These are phyloP conservation scores for Cantharis lateralis DNA, from an alignment of 2,888 invertebrate genomes.

Conservation along the genomic window DNA sequence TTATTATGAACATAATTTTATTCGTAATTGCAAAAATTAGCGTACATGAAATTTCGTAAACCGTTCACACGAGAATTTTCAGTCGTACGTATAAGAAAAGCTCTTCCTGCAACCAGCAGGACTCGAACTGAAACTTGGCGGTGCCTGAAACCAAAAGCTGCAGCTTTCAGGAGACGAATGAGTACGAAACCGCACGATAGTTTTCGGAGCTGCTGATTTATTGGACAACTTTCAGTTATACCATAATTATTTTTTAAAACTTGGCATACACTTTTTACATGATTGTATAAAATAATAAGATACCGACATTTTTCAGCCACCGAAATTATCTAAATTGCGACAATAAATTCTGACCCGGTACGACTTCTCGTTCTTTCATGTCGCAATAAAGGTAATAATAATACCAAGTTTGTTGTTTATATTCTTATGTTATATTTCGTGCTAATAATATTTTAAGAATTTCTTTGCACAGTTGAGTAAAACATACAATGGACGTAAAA, in stretches of 20 bases:
- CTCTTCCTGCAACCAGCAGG: conserved; percentile 25
- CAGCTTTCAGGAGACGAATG: conserved; percentile 35
- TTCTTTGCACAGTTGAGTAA: neutral
- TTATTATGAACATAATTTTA: neutral
- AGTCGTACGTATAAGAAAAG: conserved; percentile 6
- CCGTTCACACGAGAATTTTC: neutral
- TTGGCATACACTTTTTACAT: conserved; percentile 15
- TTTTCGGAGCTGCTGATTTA: conserved; percentile 26
- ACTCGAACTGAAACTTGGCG: conserved; percentile 20
- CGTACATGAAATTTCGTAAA: neutral
- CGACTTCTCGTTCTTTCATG: no score
- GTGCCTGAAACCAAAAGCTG: conserved; percentile 33
- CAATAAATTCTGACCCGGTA: neutral
- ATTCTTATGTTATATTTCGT: neutral
- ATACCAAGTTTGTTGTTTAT: no score
- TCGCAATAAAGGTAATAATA: no score
- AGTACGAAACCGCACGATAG: conserved; percentile 29
- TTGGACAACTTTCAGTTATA: conserved; percentile 32
- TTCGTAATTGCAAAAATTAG: neutral
- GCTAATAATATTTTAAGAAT: neutral
- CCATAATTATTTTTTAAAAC: conserved; percentile 35
- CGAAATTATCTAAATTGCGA: neutral
- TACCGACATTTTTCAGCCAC: neutral
- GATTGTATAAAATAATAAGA: neutral
- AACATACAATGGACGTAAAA: neutral